Base-by-base conservation (phyloP, 1,140 invertebrate genomes). In the Solenopsis invicta region DNA sequence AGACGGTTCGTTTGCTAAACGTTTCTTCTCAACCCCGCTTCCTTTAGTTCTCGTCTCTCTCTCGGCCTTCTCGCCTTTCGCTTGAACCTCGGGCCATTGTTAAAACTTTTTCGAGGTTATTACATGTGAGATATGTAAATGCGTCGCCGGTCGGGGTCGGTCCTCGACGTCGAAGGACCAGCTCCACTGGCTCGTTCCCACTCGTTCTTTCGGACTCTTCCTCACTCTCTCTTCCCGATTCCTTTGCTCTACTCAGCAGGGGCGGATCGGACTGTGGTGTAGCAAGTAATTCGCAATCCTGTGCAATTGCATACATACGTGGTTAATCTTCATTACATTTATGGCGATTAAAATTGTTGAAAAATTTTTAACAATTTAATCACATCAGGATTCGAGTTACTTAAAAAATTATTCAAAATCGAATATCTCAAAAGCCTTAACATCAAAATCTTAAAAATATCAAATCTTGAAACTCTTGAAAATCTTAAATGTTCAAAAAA, bases 61-160 rank as follows among this genome's bases (percentile, higher is more conserved):
- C 9, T 77, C 9, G 34, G n/a, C 50, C 59, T 86, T 76, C 72
- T 82, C 50, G 56, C 62, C 61, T 64, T 56, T 71, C 75, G 74
- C 64, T 90, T 61, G 48, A 48, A 64, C 67, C 81, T 61, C 56
- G 64, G 84, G 71, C 81, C 87, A 92, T 92, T 92, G 91, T 92
- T 92, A 75, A 90, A 86, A 88, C 87, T 92, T 92, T 92, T 90
- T 92, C 87, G 90, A 86, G 85, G 91, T 92, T 92, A 92, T 92
- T 92, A 91, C 89, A 91, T 86, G 88, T 85, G 71, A 86, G 85
- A 91, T 92, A 92, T 92, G 92, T 92, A 92, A 92, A 92, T 92
- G 84, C 74, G 71, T 90, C 56, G 74, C 72, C 64, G 66, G 66
- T 50, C 66, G 87, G 91, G 90, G 87, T 89, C 90, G 91, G 91